These are phyloP conservation scores for Cyanoramphus novaezelandiae DNA, from an alignment of 2,113 vertebrate species.

Conservation along the genomic window DNA sequence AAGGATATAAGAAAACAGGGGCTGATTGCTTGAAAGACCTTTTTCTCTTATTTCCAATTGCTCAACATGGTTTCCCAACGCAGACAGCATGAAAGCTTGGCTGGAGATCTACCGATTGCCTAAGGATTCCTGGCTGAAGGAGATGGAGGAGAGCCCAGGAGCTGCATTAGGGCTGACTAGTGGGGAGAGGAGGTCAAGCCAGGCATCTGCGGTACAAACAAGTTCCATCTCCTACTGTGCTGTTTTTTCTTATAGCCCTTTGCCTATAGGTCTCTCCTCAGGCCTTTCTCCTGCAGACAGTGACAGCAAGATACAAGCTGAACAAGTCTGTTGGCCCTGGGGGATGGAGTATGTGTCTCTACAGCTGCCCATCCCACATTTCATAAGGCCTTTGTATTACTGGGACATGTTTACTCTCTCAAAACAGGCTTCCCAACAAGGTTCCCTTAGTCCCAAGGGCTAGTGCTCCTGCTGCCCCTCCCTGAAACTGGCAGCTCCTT, in stretches of 20 bases:
- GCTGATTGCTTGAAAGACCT: not conserved
- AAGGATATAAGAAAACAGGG: not conserved
- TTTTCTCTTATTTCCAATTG: slow-evolving; percentile 29
- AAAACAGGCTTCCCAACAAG: not conserved
- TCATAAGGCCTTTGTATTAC: not conserved
- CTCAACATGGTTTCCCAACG: slow-evolving; percentile 43
- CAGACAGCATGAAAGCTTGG: slow-evolving; percentile 79
- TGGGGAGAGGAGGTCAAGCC: slow-evolving; percentile 14
- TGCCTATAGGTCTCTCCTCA: not conserved
- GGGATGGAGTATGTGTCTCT: not conserved
- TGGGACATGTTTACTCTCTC: not conserved
- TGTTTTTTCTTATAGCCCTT: not conserved
- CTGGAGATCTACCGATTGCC: slow-evolving; percentile 86
- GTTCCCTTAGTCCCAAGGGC: not conserved
- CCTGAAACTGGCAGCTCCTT: slow-evolving; percentile 15
- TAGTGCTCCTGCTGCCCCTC: not conserved
- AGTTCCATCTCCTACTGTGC: not conserved
- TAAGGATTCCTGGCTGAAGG: slow-evolving; percentile 82
- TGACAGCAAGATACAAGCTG: not conserved
- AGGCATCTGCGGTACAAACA: slow-evolving; percentile 32
- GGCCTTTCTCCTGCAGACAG: not conserved
- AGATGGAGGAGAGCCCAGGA: slow-evolving; percentile 56
- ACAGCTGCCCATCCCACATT: not conserved
- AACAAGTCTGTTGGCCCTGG: not conserved
- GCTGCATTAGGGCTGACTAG: slow-evolving; percentile 2